phyloP scores from a whole-genome alignment of 2,113 vertebrate genomes.

The Rhynchomys soricoides region DNA sequence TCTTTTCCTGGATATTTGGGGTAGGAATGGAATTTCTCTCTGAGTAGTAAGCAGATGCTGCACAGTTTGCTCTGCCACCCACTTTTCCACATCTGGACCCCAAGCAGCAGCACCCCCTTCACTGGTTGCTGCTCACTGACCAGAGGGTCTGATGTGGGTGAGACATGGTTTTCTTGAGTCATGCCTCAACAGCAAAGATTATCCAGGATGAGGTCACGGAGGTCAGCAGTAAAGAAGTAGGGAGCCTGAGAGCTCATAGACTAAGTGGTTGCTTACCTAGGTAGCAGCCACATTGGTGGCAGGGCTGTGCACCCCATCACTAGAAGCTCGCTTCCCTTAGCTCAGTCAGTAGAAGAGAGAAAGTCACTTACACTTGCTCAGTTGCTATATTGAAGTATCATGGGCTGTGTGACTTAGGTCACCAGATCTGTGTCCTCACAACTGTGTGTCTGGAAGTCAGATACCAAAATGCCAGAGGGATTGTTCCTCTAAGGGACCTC shows the following conservation, averaged over 20 bases:
- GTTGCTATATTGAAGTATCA: neutral
- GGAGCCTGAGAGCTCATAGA: neutral
- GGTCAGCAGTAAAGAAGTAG: neutral
- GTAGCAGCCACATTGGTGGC: neutral
- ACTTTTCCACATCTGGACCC: neutral
- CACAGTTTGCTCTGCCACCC: too few species aligned
- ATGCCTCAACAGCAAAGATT: neutral
- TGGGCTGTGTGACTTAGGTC: neutral
- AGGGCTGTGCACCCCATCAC: neutral
- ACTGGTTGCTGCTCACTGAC: too few species aligned
- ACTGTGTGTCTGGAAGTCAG: neutral
- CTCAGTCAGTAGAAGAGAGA: neutral
- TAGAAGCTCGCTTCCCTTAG: neutral
- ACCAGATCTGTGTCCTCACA: neutral
- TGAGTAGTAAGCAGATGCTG: neutral
- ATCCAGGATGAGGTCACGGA: neutral
- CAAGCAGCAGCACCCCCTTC: neutral
- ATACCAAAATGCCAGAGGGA: too few species aligned
- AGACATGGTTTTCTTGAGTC: neutral
- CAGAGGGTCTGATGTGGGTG: too few species aligned
- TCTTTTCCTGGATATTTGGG: neutral
- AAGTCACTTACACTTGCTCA: neutral
- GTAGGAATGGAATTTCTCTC: accelerated
- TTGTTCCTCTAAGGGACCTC: neutral
- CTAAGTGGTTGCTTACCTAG: neutral